phyloP scores from a whole-genome alignment of 2,113 vertebrate species.

The Riparia riparia region DNA sequence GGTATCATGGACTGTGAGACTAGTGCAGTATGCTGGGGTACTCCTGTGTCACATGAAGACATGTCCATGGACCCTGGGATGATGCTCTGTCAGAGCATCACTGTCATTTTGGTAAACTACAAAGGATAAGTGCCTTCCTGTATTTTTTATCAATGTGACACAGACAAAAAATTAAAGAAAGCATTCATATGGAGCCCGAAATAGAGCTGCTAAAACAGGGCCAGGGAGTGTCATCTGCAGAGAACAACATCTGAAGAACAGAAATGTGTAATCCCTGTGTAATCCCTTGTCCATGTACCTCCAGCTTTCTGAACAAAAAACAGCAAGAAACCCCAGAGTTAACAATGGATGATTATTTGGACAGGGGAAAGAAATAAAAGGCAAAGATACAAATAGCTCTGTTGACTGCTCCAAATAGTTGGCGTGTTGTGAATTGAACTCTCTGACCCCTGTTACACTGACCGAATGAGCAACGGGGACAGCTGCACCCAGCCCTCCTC shows the following conservation, averaged over 20 bases:
- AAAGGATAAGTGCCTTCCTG: background rate
- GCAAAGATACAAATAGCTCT: conserved; percentile 27
- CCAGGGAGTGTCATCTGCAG: background rate
- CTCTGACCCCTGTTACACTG: conserved; percentile 46
- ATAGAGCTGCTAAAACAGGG: background rate
- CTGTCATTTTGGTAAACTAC: background rate
- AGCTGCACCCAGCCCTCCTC: background rate
- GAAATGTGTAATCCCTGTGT: background rate
- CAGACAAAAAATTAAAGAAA: background rate
- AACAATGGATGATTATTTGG: background rate
- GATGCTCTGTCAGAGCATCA: background rate
- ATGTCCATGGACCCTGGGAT: background rate
- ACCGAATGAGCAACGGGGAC: background rate
- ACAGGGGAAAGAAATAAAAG: background rate
- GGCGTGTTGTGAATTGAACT: conserved; percentile 54
- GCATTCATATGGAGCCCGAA: background rate
- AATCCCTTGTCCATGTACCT: background rate
- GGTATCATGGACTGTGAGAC: background rate
- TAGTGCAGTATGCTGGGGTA: accelerated
- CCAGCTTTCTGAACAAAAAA: background rate
- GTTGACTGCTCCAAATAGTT: conserved; percentile 49
- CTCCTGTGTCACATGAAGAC: background rate
- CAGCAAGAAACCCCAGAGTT: background rate
- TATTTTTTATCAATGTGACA: background rate
- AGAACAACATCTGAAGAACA: background rate